Conservation (phyloP, 2,113 vertebrate species). For the Morone chrysops region DNA sequence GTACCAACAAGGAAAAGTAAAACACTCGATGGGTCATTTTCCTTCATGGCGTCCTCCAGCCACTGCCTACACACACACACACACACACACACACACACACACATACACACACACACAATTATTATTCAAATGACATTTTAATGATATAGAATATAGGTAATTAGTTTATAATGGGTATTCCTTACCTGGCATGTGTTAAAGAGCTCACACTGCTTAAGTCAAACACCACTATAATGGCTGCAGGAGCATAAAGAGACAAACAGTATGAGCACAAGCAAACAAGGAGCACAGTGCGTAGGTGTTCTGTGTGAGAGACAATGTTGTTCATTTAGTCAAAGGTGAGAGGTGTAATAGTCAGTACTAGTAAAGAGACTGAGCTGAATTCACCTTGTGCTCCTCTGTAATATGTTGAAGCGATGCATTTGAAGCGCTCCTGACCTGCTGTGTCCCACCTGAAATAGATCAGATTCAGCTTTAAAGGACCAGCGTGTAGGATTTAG, state of each 20-base stretch:
- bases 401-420: conserved; percentile 97
- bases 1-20: conserved; percentile 96
- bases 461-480: conserved; percentile 12
- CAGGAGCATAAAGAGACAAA: conserved; percentile 2
- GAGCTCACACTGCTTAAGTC: conserved; percentile 91
- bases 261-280: conserved; percentile 4
- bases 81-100: conserved; percentile 37
- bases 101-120: conserved; percentile 2
- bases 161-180: not conserved
- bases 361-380: not conserved
- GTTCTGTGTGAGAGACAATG: not conserved
- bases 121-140: not conserved
- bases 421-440: conserved; percentile 97
- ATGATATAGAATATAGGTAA: not conserved
- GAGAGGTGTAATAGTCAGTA: too few species aligned
- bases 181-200: conserved; percentile 90
- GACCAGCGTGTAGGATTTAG: too few species aligned
- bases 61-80: conserved; percentile 87
- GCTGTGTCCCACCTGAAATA: conserved; percentile 94
- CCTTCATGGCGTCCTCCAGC: conserved; percentile 94
- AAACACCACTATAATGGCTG: conserved; percentile 95
- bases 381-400: conserved; percentile 94
- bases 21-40: conserved; percentile 93
- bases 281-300: not conserved
- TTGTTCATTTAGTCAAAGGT: not conserved